Conservation (phyloP, 2,113 vertebrate genomes). For the Malurus alboscapulatus region DNA sequence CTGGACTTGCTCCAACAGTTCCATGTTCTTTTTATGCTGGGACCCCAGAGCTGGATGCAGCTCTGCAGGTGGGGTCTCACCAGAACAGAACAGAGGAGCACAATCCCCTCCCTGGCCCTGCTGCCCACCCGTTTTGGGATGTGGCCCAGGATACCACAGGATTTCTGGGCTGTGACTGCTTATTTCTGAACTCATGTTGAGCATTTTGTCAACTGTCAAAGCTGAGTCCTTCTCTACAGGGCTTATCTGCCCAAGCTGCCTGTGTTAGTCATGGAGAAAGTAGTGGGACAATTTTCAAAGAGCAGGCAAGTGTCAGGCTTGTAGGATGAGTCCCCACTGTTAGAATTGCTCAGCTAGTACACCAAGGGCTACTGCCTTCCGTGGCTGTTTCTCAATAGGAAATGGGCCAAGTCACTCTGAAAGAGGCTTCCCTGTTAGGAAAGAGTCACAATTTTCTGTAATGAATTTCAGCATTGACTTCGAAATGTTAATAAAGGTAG, state of each 20-base stretch:
- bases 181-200: fast-evolving
- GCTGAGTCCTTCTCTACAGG: neutral
- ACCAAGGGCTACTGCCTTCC: neutral
- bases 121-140: neutral
- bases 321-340: neutral
- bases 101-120: too few species aligned
- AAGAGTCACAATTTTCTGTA: neutral
- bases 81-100: too few species aligned
- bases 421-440: neutral
- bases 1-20: too few species aligned
- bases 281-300: neutral
- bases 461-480: neutral
- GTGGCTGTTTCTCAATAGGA: neutral
- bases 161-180: fast-evolving
- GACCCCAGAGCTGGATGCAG: too few species aligned
- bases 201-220: neutral
- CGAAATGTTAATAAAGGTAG: neutral
- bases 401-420: neutral
- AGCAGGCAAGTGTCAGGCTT: neutral
- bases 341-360: fast-evolving
- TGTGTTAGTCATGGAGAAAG: neutral
- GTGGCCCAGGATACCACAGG: fast-evolving
- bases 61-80: too few species aligned
- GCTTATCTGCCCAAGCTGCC: fast-evolving
- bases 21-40: too few species aligned